phyloP scores from a whole-genome alignment of 2,888 invertebrate genomes.

The Neocrepidodera transversa region DNA sequence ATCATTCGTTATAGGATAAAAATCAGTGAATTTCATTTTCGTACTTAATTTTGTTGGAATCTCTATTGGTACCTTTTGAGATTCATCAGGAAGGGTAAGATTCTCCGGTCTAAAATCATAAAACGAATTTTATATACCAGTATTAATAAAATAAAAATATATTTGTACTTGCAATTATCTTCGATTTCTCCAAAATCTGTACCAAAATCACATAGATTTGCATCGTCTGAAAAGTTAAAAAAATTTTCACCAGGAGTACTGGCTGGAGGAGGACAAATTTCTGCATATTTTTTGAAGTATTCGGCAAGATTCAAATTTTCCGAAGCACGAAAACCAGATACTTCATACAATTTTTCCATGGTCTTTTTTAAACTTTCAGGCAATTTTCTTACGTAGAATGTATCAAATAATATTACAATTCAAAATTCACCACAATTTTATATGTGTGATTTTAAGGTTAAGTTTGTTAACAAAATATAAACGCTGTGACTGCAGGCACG shows the following conservation, averaged over 20 bases:
- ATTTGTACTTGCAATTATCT: constrained; percentile 26
- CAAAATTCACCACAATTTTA: too few species aligned
- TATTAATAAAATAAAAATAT: not conserved
- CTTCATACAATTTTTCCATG: constrained; percentile 34
- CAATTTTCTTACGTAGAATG: too few species aligned
- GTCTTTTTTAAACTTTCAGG: too few species aligned
- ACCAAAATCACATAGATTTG: constrained; percentile 3
- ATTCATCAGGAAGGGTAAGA: constrained; percentile 29
- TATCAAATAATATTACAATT: too few species aligned
- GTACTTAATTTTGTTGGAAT: constrained; percentile 32
- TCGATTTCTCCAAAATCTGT: constrained; percentile 21
- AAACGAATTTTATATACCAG: not conserved
- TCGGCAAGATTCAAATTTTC: constrained; percentile 22
- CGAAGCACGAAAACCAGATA: constrained; percentile 27
- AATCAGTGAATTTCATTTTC: constrained; percentile 28
- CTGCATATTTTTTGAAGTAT: constrained; percentile 33
- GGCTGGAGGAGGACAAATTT: constrained; percentile 18
- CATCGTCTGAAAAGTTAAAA: constrained; percentile 12
- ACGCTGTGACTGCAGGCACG: too few species aligned
- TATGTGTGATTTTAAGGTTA: too few species aligned
- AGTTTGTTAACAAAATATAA: too few species aligned
- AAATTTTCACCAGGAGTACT: constrained; percentile 1
- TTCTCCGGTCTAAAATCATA: constrained; percentile 28
- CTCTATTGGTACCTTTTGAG: constrained; percentile 26
- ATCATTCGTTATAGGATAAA: constrained; percentile 26